Percentiles rank a stretch among this genome's conserved stretches.
phyloP scores from a whole-genome alignment of 64 coral and sea anemone species.

The Dendronephthya gigantea region DNA sequence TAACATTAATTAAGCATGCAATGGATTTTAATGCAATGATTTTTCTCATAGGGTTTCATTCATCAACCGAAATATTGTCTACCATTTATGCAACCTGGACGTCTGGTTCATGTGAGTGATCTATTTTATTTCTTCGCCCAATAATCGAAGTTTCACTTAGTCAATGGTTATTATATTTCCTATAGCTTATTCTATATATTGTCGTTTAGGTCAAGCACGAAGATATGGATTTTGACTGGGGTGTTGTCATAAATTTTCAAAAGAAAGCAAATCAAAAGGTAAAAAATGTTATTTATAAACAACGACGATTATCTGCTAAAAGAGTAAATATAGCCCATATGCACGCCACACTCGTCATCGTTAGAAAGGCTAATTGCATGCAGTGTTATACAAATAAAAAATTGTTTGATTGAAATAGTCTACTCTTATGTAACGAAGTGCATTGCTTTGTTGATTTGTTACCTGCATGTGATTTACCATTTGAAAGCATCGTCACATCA shows the following conservation, averaged over 20 bases:
- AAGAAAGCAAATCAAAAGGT: constrained; percentile 99
- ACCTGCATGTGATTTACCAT: no score
- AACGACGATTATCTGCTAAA: no score
- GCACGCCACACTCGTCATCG: no score
- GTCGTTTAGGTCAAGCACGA: constrained; percentile 79
- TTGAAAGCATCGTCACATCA: no score
- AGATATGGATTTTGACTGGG: constrained; percentile 81
- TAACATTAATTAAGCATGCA: background rate
- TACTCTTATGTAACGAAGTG: no score
- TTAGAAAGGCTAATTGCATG: no score
- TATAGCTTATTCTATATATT: background rate
- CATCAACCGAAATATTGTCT: constrained; percentile 93
- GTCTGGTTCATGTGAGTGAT: constrained; percentile 63
- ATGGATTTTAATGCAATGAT: background rate
- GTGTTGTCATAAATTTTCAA: constrained; percentile 86
- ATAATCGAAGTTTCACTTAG: background rate
- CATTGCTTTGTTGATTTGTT: no score
- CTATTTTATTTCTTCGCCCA: background rate
- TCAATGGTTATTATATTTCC: no score
- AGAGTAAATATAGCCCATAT: no score
- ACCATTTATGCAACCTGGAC: constrained; percentile 89
- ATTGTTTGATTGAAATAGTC: no score
- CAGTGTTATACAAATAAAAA: no score
- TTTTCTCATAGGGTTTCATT: constrained; percentile 49
- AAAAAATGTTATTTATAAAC: no score